Conservation (phyloP, 2,888 invertebrate genomes). For the Caenorhabditis drosophilae region DNA sequence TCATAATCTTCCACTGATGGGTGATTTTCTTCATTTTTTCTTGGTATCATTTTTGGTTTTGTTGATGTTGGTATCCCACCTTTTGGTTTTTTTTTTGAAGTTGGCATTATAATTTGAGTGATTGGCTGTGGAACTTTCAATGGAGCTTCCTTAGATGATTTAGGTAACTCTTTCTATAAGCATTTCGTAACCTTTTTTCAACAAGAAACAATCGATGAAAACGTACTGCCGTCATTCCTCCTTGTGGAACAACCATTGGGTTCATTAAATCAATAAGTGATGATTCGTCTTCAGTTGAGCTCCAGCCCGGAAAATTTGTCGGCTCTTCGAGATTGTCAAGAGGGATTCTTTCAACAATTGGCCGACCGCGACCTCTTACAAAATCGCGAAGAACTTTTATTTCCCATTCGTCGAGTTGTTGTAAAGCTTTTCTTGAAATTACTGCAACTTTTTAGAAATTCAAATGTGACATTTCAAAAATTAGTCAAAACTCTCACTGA, state of each 20-base stretch:
- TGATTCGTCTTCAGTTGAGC: neutral
- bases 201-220: too few relatives aligned
- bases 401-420: constrained; percentile 53
- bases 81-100: constrained; percentile 14
- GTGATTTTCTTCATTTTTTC: neutral
- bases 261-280: constrained; percentile 21
- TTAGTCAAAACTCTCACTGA: constrained; percentile 11
- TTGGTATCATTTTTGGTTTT: constrained; percentile 1
- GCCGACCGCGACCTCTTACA: constrained; percentile 47
- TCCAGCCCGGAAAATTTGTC: constrained; percentile 1
- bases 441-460: constrained; percentile 12
- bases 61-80: constrained; percentile 5
- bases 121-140: constrained; percentile 24
- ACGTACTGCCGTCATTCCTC: constrained; percentile 32
- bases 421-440: constrained; percentile 12
- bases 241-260: constrained; percentile 28
- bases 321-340: constrained; percentile 23
- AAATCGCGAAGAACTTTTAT: constrained; percentile 52
- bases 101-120: constrained; percentile 27
- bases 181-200: too few relatives aligned
- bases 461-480: neutral
- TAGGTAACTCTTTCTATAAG: too few relatives aligned
- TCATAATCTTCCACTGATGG: constrained; percentile 36
- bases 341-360: constrained; percentile 37
- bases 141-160: too few relatives aligned